A percentile compares a stretch with the other conserved stretches of the same genome.
Conservation (phyloP, 2,888 invertebrate species). For the Limnephilus auricula region DNA sequence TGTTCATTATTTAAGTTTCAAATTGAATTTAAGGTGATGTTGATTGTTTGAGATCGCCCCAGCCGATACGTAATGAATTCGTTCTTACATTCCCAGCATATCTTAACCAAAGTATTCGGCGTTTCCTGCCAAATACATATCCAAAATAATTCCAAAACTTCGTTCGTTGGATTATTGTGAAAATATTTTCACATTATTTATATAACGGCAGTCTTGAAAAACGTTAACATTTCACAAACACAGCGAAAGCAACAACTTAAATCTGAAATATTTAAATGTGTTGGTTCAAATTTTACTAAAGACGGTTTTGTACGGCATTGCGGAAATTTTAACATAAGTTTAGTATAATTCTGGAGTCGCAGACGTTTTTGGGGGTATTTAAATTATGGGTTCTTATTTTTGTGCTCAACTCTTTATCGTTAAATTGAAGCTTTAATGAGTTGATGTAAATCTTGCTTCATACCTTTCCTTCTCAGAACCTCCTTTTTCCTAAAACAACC, state of each 20-base stretch:
- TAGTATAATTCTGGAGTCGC: neutral
- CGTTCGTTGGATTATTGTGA: neutral
- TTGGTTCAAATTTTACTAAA: neutral
- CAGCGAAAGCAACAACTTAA: neutral
- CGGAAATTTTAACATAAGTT: neutral
- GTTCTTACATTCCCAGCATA: constrained; percentile 46
- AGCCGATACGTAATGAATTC: neutral
- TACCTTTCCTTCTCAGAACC: too few species aligned
- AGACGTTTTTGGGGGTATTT: neutral
- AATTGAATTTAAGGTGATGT: constrained; percentile 8
- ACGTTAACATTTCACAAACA: constrained; percentile 18
- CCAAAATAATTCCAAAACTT: constrained; percentile 8
- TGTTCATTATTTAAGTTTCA: neutral
- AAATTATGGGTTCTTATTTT: too few species aligned
- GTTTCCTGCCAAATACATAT: constrained; percentile 47
- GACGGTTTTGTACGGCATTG: neutral
- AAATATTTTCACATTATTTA: neutral
- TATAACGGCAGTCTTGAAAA: neutral
- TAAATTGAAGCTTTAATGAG: too few species aligned
- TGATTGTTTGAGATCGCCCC: constrained; percentile 26
- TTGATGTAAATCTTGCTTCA: too few species aligned
- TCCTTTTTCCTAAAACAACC: too few species aligned
- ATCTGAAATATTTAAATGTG: neutral
- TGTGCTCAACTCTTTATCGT: too few species aligned
- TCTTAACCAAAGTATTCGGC: constrained; percentile 30